A percentile compares a stretch with the other conserved stretches of the same genome.
These are phyloP conservation scores for Acanthosepion lycidas DNA, from an alignment of 2,888 invertebrate genomes.

Conservation along the genomic window DNA sequence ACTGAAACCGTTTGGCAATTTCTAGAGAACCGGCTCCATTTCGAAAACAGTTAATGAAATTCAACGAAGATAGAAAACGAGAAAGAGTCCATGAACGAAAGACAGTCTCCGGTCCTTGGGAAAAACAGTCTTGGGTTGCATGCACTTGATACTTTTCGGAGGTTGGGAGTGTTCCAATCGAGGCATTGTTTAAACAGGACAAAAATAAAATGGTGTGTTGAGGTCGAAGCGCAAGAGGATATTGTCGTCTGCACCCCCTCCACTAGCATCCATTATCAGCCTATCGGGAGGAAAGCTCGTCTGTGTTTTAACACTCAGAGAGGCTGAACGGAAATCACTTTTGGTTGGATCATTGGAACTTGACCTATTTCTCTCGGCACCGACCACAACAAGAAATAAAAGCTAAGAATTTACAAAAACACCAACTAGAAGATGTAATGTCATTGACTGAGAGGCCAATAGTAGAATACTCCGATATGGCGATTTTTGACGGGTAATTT, in stretches of 20 bases:
- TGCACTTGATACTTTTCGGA: neutral
- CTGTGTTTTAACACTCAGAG: neutral
- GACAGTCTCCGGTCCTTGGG: constrained; percentile 12
- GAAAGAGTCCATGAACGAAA: neutral
- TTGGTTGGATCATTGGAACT: neutral
- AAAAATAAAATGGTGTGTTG: neutral
- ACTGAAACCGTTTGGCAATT: constrained; percentile 11
- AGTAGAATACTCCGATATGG: neutral
- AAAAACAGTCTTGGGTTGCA: constrained; percentile 13
- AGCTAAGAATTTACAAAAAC: neutral
- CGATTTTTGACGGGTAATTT: too few relatives aligned
- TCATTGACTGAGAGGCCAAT: neutral
- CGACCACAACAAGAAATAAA: neutral
- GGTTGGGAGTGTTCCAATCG: neutral
- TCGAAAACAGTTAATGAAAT: constrained; percentile 13
- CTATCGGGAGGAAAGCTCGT: neutral
- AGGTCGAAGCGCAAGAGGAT: neutral
- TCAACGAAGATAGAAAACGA: neutral
- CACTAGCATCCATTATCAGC: neutral
- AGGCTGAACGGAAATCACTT: neutral
- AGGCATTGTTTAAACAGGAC: neutral
- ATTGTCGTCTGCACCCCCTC: neutral
- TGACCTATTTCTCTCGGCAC: neutral
- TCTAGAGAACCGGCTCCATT: constrained; percentile 33
- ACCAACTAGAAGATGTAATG: neutral